These are phyloP conservation scores for Sebastes kiyomatsui DNA, from an alignment of 2,797 vertebrate species.

Conservation along the genomic window DNA sequence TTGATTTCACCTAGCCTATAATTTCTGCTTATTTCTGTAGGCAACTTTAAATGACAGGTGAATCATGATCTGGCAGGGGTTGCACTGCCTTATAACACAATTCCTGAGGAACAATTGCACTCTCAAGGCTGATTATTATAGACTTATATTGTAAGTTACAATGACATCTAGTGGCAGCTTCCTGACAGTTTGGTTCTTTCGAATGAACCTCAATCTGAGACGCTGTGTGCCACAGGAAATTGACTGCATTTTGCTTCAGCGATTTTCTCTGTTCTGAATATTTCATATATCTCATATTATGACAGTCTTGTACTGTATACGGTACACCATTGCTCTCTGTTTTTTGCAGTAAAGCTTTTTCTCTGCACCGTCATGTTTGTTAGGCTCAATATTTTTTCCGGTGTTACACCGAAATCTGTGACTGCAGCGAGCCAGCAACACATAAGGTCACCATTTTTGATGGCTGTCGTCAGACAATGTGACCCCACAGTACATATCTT, in stretches of 20 bases:
- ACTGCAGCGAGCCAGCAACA: too few species aligned
- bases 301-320: not conserved
- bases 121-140: not conserved
- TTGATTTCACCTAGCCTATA: not conserved
- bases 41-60: not conserved
- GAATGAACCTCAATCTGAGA: constrained; percentile 9
- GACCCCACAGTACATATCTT: too few species aligned
- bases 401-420: too few species aligned
- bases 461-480: too few species aligned
- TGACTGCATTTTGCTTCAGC: constrained; percentile 13
- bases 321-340: not conserved
- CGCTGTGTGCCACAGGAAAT: constrained; percentile 17
- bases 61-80: not conserved
- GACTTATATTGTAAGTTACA: constrained; percentile 13
- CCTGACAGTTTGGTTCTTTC: not conserved
- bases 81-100: not conserved
- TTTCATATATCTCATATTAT: constrained; percentile 4
- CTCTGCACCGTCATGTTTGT: not conserved
- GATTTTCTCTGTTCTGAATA: constrained; percentile 12
- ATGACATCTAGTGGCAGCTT: constrained; percentile 69
- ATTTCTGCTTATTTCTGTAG: not conserved
- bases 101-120: not conserved
- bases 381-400: not conserved
- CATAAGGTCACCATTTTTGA: too few species aligned
- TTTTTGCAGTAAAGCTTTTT: not conserved